Base-by-base conservation (phyloP, 2,113 vertebrate species). In the Polyodon spathula region DNA sequence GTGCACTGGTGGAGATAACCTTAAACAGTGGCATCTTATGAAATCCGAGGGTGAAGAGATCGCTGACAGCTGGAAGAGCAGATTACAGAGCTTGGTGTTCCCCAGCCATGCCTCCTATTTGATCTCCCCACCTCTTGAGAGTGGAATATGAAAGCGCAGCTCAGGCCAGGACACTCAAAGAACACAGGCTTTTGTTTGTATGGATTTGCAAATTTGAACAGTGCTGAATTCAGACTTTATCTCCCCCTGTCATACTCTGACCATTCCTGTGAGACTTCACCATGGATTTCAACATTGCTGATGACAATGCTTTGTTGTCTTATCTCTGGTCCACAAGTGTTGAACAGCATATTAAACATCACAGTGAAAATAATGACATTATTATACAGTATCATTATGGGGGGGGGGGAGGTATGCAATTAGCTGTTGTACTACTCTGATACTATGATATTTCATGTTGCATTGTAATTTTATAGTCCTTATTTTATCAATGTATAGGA, bases 151-250 rank as follows among this genome's bases (percentile, higher is more conserved):
- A 50, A 50, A 50, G 67, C 71, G 65, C 55, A 55, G 60, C 60
- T 66, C n/a, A 54, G 60, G 43, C 66, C 44, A 4, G 67, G 65
- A 68, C 61, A 60, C 56, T n/a, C 52, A 54, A 56, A 58, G 63
- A 72, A 75, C 73, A 63, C 66, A 61, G 65, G 42, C 76, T 70
- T 76, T 78, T 71, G 64, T 73, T 63, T 61, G 16, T 46, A 63
- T 62, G 71, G 68, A 69, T 69, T 63, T 69, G 68, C 68, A 72
- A 72, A 72, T 61, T 46, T 27, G 61, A 38, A 27, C 60, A 40
- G 51, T 58, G 61, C 64, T 48, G 63, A 69, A 66, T 75, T 75
- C 60, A 61, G 63, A 67, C 62, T 63, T 66, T 66, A 67, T 68
- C 58, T 52, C 42, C 46, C 37, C 27, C 40, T 61, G 60, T 51